These are phyloP conservation scores for Aleadryas rufinucha DNA, from an alignment of 2,113 vertebrate species.

Conservation along the genomic window DNA sequence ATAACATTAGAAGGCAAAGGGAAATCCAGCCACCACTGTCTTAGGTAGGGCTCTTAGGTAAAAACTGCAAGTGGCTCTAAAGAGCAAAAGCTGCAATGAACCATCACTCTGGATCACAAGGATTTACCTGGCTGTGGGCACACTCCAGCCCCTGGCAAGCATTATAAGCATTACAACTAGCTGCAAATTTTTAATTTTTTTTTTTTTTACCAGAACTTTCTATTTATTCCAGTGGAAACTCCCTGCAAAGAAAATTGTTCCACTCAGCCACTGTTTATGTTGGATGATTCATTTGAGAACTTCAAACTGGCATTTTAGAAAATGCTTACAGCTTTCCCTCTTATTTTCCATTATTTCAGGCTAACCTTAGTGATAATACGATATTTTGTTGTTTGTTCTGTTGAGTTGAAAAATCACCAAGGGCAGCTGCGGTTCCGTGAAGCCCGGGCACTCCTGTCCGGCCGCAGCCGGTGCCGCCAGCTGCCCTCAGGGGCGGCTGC, in stretches of 20 bases:
- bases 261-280: slow-evolving; percentile 7
- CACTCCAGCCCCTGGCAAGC: background rate
- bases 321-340: background rate
- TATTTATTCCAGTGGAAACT: slow-evolving; percentile 50
- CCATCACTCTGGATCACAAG: background rate
- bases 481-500: background rate
- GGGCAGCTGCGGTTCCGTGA: background rate
- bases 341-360: background rate
- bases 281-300: background rate
- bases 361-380: background rate
- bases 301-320: background rate
- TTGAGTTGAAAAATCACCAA: background rate
- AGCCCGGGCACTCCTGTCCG: background rate
- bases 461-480: background rate
- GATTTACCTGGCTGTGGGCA: background rate
- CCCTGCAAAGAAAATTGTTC: slow-evolving; percentile 12
- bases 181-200: background rate
- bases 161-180: background rate
- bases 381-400: background rate
- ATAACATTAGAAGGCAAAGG: background rate
- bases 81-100: background rate
- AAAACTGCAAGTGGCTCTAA: background rate
- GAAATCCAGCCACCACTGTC: background rate
- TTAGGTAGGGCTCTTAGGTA: background rate
- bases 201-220: background rate